A percentile compares a stretch with the other conserved stretches of the same genome.
These are phyloP conservation scores for Crepidodera aurea DNA, from an alignment of 2,888 invertebrate species.

Conservation along the genomic window DNA sequence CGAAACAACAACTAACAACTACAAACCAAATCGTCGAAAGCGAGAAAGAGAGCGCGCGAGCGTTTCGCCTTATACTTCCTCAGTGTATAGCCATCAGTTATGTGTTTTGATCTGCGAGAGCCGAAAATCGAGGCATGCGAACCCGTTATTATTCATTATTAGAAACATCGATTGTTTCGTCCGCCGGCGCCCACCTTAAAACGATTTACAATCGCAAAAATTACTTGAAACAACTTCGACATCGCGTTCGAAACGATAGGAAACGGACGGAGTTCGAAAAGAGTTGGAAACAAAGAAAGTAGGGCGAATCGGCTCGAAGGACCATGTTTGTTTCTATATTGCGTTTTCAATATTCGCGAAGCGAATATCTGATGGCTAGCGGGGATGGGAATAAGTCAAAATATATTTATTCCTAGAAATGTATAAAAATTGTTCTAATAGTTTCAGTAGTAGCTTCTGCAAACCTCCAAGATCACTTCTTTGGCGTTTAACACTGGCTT, in stretches of 20 bases:
- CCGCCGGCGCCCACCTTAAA: conserved; percentile 35
- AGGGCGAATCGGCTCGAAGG: conserved; percentile 17
- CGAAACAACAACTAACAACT: background rate
- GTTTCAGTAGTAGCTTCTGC: no score
- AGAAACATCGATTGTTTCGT: conserved; percentile 44
- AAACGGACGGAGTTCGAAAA: conserved; percentile 20
- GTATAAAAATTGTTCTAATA: no score
- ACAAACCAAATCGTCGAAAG: conserved; percentile 28
- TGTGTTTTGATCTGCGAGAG: conserved; percentile 48
- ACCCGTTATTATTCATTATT: conserved; percentile 48
- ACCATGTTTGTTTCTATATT: conserved; percentile 1
- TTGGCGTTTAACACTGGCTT: no score
- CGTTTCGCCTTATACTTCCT: conserved; percentile 40
- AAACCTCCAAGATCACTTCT: no score
- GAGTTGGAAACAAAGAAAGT: conserved; percentile 23
- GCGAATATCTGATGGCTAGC: no score
- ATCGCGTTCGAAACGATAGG: conserved; percentile 26
- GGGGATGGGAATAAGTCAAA: no score
- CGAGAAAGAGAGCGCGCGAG: conserved; percentile 41
- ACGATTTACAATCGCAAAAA: conserved; percentile 36
- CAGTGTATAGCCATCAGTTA: conserved; percentile 46
- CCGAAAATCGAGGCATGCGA: conserved; percentile 47
- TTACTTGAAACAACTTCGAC: conserved; percentile 29
- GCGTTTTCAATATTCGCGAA: no score
- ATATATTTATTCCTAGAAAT: no score